Percentiles rank a stretch among this genome's conserved stretches.
These are phyloP conservation scores for Xiphophorus maculatus DNA, from an alignment of 2,113 vertebrate species.

Conservation along the genomic window DNA sequence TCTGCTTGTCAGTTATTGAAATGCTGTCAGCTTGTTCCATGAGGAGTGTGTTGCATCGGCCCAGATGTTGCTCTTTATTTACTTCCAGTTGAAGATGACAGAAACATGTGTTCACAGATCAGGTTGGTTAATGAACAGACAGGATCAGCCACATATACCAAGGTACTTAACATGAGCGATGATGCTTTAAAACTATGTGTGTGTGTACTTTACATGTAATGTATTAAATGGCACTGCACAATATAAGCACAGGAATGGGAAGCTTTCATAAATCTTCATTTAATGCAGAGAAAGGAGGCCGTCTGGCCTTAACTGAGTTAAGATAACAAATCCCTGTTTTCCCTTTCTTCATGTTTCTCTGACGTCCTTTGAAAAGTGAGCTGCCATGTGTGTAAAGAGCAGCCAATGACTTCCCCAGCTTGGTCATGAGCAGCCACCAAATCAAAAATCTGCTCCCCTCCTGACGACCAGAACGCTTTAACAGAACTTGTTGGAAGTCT, in stretches of 20 bases:
- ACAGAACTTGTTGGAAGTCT: slow-evolving; percentile 35
- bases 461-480: slow-evolving; percentile 38
- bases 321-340: slow-evolving; percentile 70
- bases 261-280: slow-evolving; percentile 58
- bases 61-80: slow-evolving; percentile 32
- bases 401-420: slow-evolving; percentile 60
- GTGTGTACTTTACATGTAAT: slow-evolving; percentile 26
- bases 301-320: slow-evolving; percentile 58
- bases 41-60: slow-evolving; percentile 22
- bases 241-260: slow-evolving; percentile 25
- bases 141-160: slow-evolving; percentile 40
- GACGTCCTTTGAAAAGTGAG: slow-evolving; percentile 43
- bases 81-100: slow-evolving; percentile 46
- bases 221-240: slow-evolving; percentile 18
- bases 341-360: slow-evolving; percentile 45
- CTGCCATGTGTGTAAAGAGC: slow-evolving; percentile 56
- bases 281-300: slow-evolving; percentile 52
- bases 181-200: slow-evolving; percentile 31
- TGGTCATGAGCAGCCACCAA: slow-evolving; percentile 47
- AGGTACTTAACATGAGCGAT: slow-evolving; percentile 50
- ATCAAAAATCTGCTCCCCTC: slow-evolving; percentile 44
- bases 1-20: slow-evolving; percentile 8
- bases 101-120: slow-evolving; percentile 71
- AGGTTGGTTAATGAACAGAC: slow-evolving; percentile 60
- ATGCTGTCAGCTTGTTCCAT: neutral